Base-by-base conservation (phyloP, 2,888 invertebrate species). In the Epicampocera succincta region DNA sequence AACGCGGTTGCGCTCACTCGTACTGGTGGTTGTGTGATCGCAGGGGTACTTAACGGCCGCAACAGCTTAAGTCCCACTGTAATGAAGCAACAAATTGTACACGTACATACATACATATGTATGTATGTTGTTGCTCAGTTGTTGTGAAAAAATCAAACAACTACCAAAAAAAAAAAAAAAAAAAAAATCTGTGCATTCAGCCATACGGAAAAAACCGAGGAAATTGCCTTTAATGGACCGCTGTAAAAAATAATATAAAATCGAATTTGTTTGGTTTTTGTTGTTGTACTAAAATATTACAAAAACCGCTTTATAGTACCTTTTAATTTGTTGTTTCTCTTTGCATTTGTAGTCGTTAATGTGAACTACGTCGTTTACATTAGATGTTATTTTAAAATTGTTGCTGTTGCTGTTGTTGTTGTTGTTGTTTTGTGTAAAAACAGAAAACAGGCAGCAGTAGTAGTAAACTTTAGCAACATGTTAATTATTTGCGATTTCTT, bases 201-300 rank as follows among this genome's bases (percentile, higher is more conserved):
- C 42, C 74, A 71, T 74, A 66, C 42, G n/a, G n/a, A 52, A 82
- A 33, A 33, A 71, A 78, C 60, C 60, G 82, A 82, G 78, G 78
- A 78, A 82, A 82, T 82, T 82, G 77, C 81, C 81, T 82, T 74
- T 78, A 82, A 82, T 82, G 82, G 78, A 78, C 78, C 82, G 74
- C 66, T 75, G 74, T 66, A 66, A 60, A 46, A 52, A 48, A 69
- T 58, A n/a, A 66, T 29, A 33, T 15, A 58, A 66, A 72, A 54
- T 33, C 33, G 8, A 33, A 33, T 33, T 38, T 50, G 38, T 38
- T 61, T 72, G 8, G 17, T 40, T 15, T 40, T 29, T 48, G 15
- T 60, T 29, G 3, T 46, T 17, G 4, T 5, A 40, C 50, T 29
- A 50, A 60, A 52, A 72, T 9, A 56, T 54, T 61, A 65, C 56